Conservation (phyloP, 2,888 invertebrate species). For the Campopleginae sp. region DNA sequence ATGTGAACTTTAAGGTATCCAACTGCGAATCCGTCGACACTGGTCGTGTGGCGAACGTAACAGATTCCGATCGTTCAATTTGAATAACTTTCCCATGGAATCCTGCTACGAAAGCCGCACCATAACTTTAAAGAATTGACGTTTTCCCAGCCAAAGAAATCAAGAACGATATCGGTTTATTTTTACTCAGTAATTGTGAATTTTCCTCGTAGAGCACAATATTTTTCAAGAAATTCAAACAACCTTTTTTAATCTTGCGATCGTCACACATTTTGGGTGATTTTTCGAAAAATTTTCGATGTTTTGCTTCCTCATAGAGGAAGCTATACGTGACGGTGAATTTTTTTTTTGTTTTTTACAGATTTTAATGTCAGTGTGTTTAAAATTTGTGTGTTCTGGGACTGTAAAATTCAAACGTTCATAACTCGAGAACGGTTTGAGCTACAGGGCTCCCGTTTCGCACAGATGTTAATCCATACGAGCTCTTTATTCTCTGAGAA, state of each 20-base stretch:
- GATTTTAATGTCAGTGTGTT: too few relatives aligned
- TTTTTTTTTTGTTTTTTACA: too few relatives aligned
- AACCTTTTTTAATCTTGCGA: not conserved
- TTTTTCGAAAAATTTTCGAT: not conserved
- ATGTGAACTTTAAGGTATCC: conserved; percentile 22
- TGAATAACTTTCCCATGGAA: conserved; percentile 57
- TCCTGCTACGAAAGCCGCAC: conserved; percentile 30
- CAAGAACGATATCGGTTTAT: not conserved
- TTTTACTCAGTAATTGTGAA: not conserved
- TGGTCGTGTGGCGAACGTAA: conserved; percentile 59
- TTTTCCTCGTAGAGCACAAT: not conserved
- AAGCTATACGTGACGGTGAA: too few relatives aligned
- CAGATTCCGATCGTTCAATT: conserved; percentile 45
- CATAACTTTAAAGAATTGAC: not conserved
- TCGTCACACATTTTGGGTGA: not conserved
- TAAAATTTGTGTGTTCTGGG: too few relatives aligned
- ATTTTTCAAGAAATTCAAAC: not conserved
- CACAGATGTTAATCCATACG: too few relatives aligned
- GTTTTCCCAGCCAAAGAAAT: not conserved
- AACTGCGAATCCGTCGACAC: conserved; percentile 62
- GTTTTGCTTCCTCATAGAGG: not conserved
- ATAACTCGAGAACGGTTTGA: too few relatives aligned
- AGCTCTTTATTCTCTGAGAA: too few relatives aligned
- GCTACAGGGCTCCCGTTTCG: too few relatives aligned
- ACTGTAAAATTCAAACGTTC: too few relatives aligned